phyloP scores from a whole-genome alignment of 2,797 vertebrate species.

The Phrynocephalus guinanensis region DNA sequence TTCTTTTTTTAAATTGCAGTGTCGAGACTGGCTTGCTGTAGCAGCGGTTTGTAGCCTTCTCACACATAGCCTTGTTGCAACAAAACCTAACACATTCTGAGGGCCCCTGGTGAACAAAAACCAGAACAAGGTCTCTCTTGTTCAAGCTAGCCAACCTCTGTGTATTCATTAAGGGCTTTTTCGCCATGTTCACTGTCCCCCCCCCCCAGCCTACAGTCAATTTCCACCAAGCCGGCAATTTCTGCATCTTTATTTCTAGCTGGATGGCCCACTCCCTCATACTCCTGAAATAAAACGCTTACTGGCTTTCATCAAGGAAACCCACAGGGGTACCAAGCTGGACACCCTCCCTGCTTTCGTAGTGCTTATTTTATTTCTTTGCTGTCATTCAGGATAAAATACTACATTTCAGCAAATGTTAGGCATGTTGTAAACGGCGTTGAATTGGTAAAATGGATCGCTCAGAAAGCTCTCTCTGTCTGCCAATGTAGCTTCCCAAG shows the following conservation, averaged over 20 bases:
- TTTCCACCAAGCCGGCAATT: constrained; percentile 44
- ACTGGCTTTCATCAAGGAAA: constrained; percentile 46
- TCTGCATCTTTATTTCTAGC: constrained; percentile 41
- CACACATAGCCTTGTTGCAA: neutral
- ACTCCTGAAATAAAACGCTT: constrained; percentile 32
- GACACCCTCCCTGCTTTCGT: constrained; percentile 47
- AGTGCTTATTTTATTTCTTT: constrained; percentile 33
- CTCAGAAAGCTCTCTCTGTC: constrained; percentile 39
- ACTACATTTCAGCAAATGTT: constrained; percentile 35
- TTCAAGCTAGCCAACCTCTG: neutral
- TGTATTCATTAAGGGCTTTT: constrained; percentile 13
- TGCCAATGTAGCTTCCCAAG: neutral
- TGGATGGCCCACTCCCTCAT: constrained; percentile 36
- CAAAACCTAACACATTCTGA: constrained; percentile 24
- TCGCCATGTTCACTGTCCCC: constrained; percentile 19
- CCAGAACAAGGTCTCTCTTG: neutral
- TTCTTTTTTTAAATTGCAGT: neutral
- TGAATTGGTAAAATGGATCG: neutral
- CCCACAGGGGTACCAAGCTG: constrained; percentile 34
- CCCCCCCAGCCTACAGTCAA: constrained; percentile 38
- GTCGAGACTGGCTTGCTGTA: neutral
- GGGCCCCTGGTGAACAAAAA: neutral
- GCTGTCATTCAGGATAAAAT: constrained; percentile 42
- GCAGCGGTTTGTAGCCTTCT: constrained; percentile 1
- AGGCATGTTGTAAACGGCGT: constrained; percentile 31